phyloP scores from a whole-genome alignment of 92 coral and sea anemone genomes.

The Meandrina meandrites region DNA sequence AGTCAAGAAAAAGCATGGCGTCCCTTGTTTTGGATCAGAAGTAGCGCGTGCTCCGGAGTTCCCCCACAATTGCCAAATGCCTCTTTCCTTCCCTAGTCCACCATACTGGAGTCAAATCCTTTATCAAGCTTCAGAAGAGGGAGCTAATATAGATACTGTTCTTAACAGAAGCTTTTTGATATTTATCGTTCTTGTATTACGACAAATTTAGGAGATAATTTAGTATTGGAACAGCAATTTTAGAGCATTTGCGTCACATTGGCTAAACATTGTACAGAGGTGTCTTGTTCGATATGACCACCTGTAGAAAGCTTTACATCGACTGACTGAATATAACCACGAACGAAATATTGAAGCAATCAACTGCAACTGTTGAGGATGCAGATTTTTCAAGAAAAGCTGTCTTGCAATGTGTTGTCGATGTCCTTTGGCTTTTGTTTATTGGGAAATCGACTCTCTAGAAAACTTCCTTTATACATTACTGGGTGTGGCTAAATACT shows the following conservation, averaged over 20 bases:
- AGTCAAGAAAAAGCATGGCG: no score
- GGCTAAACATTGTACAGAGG: not conserved
- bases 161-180: not conserved
- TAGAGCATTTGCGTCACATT: conserved; percentile 6
- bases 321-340: not conserved
- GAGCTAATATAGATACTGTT: not conserved
- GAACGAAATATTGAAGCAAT: not conserved
- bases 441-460: not conserved
- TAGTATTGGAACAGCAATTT: conserved; percentile 3
- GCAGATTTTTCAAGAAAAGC: not conserved
- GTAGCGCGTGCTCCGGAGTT: not conserved
- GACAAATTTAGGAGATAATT: not conserved
- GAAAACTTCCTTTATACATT: not conserved
- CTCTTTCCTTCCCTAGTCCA: not conserved
- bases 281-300: not conserved
- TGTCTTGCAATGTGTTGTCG: not conserved
- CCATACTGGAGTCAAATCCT: not conserved
- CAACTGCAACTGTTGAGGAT: not conserved
- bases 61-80: not conserved
- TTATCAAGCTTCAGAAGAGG: not conserved
- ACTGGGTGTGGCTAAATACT: not conserved
- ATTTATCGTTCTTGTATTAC: not conserved
- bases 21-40: not conserved
- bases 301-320: not conserved
- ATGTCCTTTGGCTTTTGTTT: not conserved